Percentiles rank a stretch among this genome's conserved stretches.
Conservation (phyloP, 2,888 invertebrate genomes). For the Napeogenes sylphis region DNA sequence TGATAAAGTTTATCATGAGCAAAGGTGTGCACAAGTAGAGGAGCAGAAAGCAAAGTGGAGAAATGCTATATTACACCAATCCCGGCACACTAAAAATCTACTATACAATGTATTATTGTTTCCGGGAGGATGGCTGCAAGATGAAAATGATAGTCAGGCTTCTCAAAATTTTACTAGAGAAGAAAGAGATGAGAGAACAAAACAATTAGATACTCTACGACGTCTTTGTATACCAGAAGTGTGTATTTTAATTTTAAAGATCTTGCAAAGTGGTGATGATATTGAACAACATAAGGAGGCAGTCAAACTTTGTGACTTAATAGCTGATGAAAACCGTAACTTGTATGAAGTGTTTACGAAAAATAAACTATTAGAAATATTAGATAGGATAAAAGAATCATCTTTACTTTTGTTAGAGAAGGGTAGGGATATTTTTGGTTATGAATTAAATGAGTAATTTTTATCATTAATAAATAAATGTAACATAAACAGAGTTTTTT, state of each 20-base stretch:
- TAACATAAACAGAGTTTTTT: constrained; percentile 26
- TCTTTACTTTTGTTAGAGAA: constrained; percentile 85
- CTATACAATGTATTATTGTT: constrained; percentile 92
- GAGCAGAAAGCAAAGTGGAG: constrained; percentile 88
- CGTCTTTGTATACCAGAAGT: constrained; percentile 91
- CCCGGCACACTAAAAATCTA: constrained; percentile 85
- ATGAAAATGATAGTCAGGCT: constrained; percentile 77
- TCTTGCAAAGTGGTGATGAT: constrained; percentile 86
- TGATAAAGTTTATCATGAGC: constrained; percentile 92
- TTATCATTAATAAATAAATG: constrained; percentile 16
- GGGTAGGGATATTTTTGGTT: constrained; percentile 90
- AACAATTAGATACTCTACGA: constrained; percentile 86
- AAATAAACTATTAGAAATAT: constrained; percentile 85
- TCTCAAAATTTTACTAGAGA: constrained; percentile 65
- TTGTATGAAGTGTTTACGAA: constrained; percentile 90
- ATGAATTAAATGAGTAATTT: constrained; percentile 63
- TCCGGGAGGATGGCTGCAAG: constrained; percentile 94
- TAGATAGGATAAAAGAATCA: constrained; percentile 87
- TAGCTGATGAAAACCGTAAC: constrained; percentile 87
- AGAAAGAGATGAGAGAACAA: constrained; percentile 74
- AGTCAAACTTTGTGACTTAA: constrained; percentile 84
- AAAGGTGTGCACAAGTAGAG: constrained; percentile 86
- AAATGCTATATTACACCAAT: constrained; percentile 82
- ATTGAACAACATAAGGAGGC: constrained; percentile 84
- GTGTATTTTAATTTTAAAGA: constrained; percentile 85